Conservation (phyloP, 2,113 vertebrate genomes). For the Tonatia bakeri region DNA sequence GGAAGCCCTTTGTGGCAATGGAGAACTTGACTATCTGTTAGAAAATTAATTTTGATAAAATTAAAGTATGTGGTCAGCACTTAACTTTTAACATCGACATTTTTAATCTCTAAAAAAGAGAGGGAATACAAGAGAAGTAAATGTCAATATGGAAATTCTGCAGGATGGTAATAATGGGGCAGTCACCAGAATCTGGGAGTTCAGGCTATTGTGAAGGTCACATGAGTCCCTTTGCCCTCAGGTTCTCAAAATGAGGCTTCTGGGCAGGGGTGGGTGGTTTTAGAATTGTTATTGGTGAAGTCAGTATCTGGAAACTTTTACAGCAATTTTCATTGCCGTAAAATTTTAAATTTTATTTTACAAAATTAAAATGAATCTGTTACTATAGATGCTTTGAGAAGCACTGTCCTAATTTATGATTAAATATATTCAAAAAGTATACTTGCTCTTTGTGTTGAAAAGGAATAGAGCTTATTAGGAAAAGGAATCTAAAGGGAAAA, state of each 20-base stretch:
- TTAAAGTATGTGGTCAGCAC: not conserved
- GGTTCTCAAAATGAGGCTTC: not conserved
- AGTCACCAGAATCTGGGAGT: not conserved
- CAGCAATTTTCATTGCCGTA: not conserved
- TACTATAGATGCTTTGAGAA: constrained; percentile 1
- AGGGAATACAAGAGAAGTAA: not conserved
- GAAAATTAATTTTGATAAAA: constrained; percentile 19
- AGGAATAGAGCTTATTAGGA: not conserved
- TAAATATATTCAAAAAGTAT: not conserved
- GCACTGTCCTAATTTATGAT: not conserved
- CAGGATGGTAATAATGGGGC: not conserved
- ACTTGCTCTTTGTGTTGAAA: not conserved
- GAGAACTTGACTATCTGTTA: not conserved
- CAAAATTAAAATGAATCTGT: not conserved
- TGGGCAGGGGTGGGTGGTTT: not conserved
- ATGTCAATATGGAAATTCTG: not conserved
- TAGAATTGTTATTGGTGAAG: not conserved
- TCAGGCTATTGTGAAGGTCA: not conserved
- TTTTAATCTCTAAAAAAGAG: not conserved
- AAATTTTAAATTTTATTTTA: not conserved
- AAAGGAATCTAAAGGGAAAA: not conserved
- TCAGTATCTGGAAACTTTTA: not conserved
- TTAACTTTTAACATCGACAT: constrained; percentile 15
- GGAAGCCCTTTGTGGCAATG: not conserved
- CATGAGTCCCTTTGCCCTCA: not conserved